Evolutionary conservation across 2,113 vertebrate genomes (phyloP).

Genomic region (Laticauda laticaudata): DNA sequence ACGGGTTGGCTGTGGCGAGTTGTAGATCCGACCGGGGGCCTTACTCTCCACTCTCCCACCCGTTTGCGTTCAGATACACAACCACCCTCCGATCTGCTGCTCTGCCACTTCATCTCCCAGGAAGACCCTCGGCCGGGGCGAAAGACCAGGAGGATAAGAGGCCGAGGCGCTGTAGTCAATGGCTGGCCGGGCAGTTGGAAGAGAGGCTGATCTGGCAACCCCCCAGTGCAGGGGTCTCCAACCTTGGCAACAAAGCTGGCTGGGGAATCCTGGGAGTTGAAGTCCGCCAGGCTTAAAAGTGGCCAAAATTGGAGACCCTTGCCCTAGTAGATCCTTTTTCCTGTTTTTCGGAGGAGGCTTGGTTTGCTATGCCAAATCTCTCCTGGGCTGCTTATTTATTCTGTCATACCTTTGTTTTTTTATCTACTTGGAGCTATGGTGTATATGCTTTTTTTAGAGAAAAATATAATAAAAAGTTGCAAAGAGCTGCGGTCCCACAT

Average conservation of each 20-base stretch:
- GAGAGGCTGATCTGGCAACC: neutral
- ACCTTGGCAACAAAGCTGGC: too few species aligned
- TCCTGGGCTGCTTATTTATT: conserved; percentile 15
- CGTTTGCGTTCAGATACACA: too few species aligned
- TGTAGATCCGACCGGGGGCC: too few species aligned
- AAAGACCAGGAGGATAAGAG: neutral
- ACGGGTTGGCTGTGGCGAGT: too few species aligned
- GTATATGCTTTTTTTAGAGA: neutral
- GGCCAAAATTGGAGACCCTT: too few species aligned
- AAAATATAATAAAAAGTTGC: conserved; percentile 17
- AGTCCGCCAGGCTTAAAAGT: too few species aligned
- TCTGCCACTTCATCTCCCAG: neutral
- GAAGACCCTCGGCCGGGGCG: neutral
- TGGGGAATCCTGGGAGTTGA: too few species aligned
- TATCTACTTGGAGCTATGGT: neutral
- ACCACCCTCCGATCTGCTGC: too few species aligned
- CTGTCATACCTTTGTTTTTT: neutral
- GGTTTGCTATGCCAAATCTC: too few species aligned
- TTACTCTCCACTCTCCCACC: too few species aligned
- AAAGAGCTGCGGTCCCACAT: neutral
- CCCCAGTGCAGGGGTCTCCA: too few species aligned
- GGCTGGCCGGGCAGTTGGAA: neutral
- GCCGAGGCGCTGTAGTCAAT: neutral
- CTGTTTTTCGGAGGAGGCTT: neutral
- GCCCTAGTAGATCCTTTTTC: neutral